Evolutionary conservation across 2,797 vertebrate genomes (phyloP).

Genomic region (Silurus lanzhouensis): DNA sequence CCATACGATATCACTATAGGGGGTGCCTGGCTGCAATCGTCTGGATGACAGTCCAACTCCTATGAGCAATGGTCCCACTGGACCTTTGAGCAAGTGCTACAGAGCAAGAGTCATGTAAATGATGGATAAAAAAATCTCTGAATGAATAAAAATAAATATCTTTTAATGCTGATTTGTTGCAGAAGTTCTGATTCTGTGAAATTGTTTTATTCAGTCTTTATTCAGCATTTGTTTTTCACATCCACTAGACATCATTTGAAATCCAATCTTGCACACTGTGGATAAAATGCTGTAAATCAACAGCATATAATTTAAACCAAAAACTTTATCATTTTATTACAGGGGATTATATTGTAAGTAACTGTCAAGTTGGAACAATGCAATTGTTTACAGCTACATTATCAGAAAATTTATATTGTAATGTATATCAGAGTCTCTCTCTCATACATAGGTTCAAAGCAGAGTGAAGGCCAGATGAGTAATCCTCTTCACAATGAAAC

Average conservation of each 20-base stretch:
- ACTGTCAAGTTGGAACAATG: background rate
- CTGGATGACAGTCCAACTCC: constrained; percentile 33
- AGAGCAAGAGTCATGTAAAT: background rate
- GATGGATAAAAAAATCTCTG: constrained; percentile 1
- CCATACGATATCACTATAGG: constrained; percentile 38
- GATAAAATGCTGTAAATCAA: background rate
- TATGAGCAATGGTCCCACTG: constrained; percentile 39
- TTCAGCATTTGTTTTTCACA: background rate
- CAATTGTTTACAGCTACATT: background rate
- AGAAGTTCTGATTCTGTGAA: background rate
- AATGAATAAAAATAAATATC: background rate
- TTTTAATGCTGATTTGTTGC: background rate
- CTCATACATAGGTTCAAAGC: background rate
- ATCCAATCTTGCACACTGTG: background rate
- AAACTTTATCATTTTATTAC: background rate
- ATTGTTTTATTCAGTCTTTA: background rate
- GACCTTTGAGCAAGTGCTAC: constrained; percentile 3
- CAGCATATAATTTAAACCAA: background rate
- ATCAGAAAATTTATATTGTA: background rate
- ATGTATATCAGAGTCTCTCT: background rate
- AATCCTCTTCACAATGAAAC: background rate
- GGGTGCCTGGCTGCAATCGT: constrained; percentile 41
- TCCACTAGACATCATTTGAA: background rate
- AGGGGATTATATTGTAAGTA: background rate
- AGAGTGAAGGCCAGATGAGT: background rate